These are phyloP conservation scores for Ianthella basta DNA, from an alignment of 37 sponge, comb jelly and placozoan genomes.

Conservation along the genomic window DNA sequence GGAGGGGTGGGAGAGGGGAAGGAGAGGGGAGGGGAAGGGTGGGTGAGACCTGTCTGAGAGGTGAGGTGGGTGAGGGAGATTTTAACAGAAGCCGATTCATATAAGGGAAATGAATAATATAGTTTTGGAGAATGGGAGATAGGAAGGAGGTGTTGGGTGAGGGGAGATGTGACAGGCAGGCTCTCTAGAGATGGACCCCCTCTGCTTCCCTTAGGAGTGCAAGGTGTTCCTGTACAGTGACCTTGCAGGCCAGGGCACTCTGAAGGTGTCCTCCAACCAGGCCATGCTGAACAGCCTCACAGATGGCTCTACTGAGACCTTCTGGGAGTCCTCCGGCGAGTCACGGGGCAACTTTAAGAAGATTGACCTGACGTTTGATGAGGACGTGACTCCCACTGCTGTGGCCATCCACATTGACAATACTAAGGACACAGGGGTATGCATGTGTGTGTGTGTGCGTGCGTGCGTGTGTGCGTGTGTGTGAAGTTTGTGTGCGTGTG, in stretches of 20 bases:
- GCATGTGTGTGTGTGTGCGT: constrained; percentile 32
- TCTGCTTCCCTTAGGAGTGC: constrained; percentile 22
- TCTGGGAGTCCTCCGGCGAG: constrained; percentile 95
- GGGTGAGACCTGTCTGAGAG: too few species aligned
- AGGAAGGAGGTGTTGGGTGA: too few species aligned
- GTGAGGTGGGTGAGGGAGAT: too few species aligned
- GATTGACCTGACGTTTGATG: constrained; percentile 68
- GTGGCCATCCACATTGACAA: constrained; percentile 86
- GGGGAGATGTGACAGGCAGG: too few species aligned
- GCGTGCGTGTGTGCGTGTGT: background rate
- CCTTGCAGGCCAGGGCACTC: constrained; percentile 41
- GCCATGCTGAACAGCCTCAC: constrained; percentile 88
- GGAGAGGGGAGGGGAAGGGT: background rate
- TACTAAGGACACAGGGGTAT: constrained; percentile 69
- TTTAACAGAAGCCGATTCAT: too few species aligned
- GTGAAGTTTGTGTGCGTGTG: background rate
- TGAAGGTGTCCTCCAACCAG: constrained; percentile 84
- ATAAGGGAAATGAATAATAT: too few species aligned
- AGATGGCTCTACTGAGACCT: constrained; percentile 95
- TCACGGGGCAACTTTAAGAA: constrained; percentile 44
- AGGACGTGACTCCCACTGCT: constrained; percentile 22
- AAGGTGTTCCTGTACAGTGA: constrained; percentile 62
- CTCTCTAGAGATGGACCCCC: too few species aligned
- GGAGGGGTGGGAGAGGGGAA: background rate
- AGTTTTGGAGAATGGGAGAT: too few species aligned